A percentile compares a stretch with the other conserved stretches of the same genome.
Conservation (phyloP, 2,797 vertebrate species). For the Intellagama lesueurii region DNA sequence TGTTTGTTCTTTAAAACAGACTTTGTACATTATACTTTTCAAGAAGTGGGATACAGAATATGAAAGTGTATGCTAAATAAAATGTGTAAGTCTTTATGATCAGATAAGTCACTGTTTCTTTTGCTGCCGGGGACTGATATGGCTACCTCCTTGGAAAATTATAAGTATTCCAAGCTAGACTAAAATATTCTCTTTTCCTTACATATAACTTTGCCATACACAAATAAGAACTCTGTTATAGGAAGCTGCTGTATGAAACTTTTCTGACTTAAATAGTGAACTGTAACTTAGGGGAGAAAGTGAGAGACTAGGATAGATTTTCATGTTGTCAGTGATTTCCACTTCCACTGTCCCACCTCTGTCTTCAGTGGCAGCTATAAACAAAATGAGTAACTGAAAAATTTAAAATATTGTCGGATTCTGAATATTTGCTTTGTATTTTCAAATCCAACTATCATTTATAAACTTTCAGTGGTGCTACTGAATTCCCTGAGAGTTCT, state of each 20-base stretch:
- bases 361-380: not conserved
- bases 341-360: not conserved
- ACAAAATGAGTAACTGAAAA: not conserved
- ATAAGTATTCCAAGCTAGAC: not conserved
- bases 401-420: not conserved
- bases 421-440: not conserved
- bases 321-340: not conserved
- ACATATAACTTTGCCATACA: not conserved
- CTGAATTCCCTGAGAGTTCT: not conserved
- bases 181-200: not conserved
- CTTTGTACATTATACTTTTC: not conserved
- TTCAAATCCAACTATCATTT: not conserved
- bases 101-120: too few species aligned
- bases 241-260: not conserved
- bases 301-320: too few species aligned
- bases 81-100: too few species aligned
- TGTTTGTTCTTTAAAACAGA: not conserved
- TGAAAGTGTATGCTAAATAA: too few species aligned
- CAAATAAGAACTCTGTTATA: not conserved
- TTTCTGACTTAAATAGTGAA: not conserved
- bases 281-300: too few species aligned
- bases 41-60: too few species aligned
- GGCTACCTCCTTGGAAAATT: too few species aligned
- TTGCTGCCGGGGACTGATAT: too few species aligned
- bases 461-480: not conserved